Evolutionary conservation across 2,888 invertebrate species (phyloP).

Genomic region (Pherbina coryleti): DNA sequence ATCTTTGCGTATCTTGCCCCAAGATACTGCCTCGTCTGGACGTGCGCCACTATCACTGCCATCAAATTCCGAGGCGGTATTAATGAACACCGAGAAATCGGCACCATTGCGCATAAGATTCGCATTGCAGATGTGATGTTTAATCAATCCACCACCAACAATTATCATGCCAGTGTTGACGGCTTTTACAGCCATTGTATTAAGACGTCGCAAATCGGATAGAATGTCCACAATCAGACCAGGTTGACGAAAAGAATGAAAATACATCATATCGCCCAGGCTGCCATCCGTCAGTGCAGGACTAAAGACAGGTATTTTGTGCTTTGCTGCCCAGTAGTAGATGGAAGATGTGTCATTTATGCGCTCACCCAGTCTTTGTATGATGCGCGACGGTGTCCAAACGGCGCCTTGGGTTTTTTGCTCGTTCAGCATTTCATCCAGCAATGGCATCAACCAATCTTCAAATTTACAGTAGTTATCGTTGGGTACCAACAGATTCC

Average conservation of each 20-base stretch:
- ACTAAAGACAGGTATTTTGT: constrained; percentile 97
- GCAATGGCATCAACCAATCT: constrained; percentile 92
- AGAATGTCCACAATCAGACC: constrained; percentile 94
- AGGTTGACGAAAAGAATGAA: constrained; percentile 93
- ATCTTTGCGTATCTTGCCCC: constrained; percentile 95
- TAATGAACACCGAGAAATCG: constrained; percentile 94
- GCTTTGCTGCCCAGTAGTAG: constrained; percentile 96
- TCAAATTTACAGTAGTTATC: constrained; percentile 98
- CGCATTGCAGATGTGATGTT: constrained; percentile 99
- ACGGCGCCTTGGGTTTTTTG: constrained; percentile 80
- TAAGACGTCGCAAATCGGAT: constrained; percentile 89
- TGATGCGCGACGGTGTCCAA: constrained; percentile 95
- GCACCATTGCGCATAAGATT: constrained; percentile 99
- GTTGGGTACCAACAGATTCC: constrained; percentile 97
- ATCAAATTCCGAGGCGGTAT: constrained; percentile 96
- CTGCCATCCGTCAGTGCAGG: constrained; percentile 99
- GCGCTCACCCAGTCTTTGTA: constrained; percentile 84
- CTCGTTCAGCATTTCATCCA: constrained; percentile 91
- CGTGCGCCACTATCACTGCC: constrained; percentile 97
- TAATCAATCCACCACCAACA: constrained; percentile 95
- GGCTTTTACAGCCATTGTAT: constrained; percentile 94
- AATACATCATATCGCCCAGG: constrained; percentile 98
- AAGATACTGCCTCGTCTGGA: constrained; percentile 98
- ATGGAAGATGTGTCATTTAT: constrained; percentile 93
- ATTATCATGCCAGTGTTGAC: constrained; percentile 96